Conservation (phyloP, 2,113 vertebrate species). For the Bos taurus region DNA sequence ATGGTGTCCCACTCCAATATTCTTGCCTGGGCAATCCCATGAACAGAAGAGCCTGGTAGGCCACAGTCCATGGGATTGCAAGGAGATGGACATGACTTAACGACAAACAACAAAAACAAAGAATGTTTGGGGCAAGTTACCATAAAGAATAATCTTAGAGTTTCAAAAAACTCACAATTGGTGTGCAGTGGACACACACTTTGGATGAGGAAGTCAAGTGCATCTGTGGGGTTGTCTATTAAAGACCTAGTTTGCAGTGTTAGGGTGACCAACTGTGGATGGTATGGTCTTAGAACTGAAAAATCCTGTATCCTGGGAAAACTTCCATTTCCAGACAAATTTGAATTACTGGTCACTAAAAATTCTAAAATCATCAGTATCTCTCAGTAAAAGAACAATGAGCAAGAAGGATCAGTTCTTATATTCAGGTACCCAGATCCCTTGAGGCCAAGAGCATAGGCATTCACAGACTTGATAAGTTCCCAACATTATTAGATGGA, state of each 20-base stretch:
- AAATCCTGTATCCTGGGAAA: neutral
- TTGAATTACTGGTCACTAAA: neutral
- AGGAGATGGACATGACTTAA: neutral
- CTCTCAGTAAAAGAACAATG: neutral
- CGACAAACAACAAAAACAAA: neutral
- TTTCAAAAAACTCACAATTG: neutral
- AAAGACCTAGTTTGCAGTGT: neutral
- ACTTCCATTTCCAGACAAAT: neutral
- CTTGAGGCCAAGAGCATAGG: neutral
- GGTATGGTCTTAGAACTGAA: neutral
- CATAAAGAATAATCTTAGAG: neutral
- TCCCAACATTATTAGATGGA: too few species aligned
- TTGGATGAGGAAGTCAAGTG: rapidly evolving
- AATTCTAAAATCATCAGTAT: neutral
- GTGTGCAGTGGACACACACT: rapidly evolving
- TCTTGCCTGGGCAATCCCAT: neutral
- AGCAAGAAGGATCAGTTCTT: neutral
- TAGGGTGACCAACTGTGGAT: neutral
- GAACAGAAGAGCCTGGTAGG: neutral
- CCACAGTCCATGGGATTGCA: neutral
- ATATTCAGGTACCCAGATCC: too few species aligned
- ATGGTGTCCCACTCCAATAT: neutral
- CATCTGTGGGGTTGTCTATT: neutral
- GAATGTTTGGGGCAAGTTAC: too few species aligned
- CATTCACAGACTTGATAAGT: too few species aligned